A percentile compares a stretch with the other conserved stretches of the same genome.
Evolutionary conservation across 2,113 vertebrate species (phyloP).

Genomic region (Urocolius indicus): DNA sequence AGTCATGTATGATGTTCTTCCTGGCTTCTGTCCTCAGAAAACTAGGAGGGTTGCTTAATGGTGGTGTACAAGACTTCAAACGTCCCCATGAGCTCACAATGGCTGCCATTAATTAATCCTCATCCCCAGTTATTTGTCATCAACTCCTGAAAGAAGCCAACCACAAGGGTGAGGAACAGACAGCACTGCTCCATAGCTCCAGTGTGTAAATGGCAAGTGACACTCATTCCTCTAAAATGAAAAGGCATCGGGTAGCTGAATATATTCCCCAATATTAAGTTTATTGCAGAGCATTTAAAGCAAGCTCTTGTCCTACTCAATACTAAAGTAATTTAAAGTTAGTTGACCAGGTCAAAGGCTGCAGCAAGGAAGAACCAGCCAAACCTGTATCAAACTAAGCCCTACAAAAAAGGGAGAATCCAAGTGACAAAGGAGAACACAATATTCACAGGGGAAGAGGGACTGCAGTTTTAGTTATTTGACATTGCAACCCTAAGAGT

Average conservation of each 20-base stretch:
- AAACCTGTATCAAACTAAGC: neutral
- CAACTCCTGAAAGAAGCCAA: neutral
- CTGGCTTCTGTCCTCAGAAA: neutral
- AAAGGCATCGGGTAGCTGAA: neutral
- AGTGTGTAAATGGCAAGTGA: neutral
- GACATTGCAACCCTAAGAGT: neutral
- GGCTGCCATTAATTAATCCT: neutral
- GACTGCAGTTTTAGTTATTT: neutral
- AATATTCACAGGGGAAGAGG: neutral
- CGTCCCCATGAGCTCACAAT: neutral
- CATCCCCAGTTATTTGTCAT: neutral
- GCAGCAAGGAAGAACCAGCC: neutral
- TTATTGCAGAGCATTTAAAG: neutral
- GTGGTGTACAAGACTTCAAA: neutral
- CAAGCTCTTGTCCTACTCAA: neutral
- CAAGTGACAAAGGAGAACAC: neutral
- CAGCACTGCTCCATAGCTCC: fast-evolving
- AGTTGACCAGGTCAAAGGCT: neutral
- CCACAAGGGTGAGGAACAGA: neutral
- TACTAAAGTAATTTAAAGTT: neutral
- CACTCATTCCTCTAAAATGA: neutral
- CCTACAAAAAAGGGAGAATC: neutral
- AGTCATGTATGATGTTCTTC: fast-evolving
- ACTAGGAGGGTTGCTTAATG: neutral
- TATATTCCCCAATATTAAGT: neutral